A percentile compares a stretch with the other conserved stretches of the same genome.
phyloP scores from a whole-genome alignment of 1,140 invertebrate species.

The Meloidogyne floridensis region DNA sequence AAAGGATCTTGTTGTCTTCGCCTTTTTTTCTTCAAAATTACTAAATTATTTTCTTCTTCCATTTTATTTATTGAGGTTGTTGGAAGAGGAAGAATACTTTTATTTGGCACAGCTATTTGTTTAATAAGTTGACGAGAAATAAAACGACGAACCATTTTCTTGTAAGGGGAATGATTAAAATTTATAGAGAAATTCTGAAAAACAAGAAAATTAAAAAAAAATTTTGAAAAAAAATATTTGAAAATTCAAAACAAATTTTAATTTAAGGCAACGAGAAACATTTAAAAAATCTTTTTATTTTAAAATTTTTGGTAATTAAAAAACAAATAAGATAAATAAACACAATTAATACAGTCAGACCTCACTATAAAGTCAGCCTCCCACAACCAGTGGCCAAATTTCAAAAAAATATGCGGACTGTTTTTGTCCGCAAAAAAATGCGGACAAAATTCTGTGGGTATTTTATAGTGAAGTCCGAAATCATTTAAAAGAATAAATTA shows the following conservation, averaged over 20 bases:
- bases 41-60: not conserved
- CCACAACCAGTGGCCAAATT: no score
- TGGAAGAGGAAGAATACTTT: not conserved
- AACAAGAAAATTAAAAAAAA: not conserved
- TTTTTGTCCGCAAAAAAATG: no score
- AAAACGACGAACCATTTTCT: not conserved
- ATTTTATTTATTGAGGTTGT: no score
- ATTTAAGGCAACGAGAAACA: no score
- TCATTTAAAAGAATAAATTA: constrained; percentile 4
- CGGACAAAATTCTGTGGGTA: no score
- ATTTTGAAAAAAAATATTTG: not conserved
- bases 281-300: not conserved
- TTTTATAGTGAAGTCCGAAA: no score
- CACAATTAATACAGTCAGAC: no score
- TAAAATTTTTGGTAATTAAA: not conserved
- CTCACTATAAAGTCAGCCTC: no score
- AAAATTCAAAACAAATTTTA: not conserved
- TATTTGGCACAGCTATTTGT: not conserved
- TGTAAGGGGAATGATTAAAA: not conserved
- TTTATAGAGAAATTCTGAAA: no score
- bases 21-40: not conserved
- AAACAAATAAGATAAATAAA: no score
- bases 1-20: not conserved
- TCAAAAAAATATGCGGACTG: no score
- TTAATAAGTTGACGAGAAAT: not conserved